A percentile compares a stretch with the other conserved stretches of the same genome.
Evolutionary conservation across 2,113 vertebrate genomes (phyloP).

Genomic region (Bubo blakistoni): DNA sequence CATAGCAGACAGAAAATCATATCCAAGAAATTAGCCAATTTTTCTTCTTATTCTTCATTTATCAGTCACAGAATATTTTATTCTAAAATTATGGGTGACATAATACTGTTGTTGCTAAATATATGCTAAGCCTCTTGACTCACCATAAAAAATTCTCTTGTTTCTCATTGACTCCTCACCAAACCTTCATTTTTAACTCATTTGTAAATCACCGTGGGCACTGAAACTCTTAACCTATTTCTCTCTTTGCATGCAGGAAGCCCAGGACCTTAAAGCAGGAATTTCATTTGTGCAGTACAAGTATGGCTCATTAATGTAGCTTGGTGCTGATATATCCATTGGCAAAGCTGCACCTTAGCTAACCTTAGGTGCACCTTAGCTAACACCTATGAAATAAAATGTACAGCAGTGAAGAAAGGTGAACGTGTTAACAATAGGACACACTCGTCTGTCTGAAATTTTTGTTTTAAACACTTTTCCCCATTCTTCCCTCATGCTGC

Average conservation of each 20-base stretch:
- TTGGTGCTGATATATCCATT: slow-evolving; percentile 1
- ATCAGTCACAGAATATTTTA: not conserved
- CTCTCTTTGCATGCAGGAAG: not conserved
- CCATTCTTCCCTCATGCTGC: not conserved
- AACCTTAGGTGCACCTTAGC: not conserved
- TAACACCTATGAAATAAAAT: too few relatives aligned
- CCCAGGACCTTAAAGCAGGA: not conserved
- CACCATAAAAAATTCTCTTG: not conserved
- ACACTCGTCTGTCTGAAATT: not conserved
- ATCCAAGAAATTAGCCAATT: not conserved
- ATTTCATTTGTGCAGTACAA: slow-evolving; percentile 33
- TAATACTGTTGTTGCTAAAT: not conserved
- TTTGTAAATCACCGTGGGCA: not conserved
- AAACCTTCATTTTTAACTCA: not conserved
- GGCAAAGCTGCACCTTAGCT: not conserved
- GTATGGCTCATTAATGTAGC: slow-evolving; percentile 19
- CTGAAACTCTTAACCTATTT: slow-evolving; percentile 12
- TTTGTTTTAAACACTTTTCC: not conserved
- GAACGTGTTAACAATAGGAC: not conserved
- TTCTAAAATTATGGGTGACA: not conserved
- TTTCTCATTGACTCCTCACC: not conserved
- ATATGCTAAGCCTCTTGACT: not conserved
- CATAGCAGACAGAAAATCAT: not conserved
- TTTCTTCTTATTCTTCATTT: not conserved
- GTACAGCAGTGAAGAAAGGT: not conserved